Conservation (phyloP, 2,797 vertebrate genomes). For the Pangasius mekongensis region DNA sequence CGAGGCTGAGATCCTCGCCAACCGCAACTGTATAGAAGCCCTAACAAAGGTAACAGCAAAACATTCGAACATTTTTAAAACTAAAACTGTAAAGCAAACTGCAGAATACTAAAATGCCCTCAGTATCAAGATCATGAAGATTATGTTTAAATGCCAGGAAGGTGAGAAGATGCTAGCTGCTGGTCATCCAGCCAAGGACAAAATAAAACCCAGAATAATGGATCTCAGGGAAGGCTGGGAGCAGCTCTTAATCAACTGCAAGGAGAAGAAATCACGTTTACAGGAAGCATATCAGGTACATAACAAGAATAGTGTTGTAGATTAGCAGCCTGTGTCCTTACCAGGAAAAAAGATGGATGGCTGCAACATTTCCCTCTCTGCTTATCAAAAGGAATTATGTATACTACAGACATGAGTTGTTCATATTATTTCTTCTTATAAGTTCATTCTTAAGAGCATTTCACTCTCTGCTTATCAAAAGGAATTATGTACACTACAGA, state of each 20-base stretch:
- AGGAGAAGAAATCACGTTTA: conserved; percentile 77
- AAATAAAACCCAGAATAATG: conserved; percentile 75
- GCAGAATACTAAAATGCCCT: background rate
- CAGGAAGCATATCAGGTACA: conserved; percentile 83
- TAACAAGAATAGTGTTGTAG: background rate
- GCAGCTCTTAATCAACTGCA: conserved; percentile 77
- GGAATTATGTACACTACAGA: background rate
- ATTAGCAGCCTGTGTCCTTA: background rate
- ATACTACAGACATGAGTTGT: background rate
- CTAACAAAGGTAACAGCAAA: conserved; percentile 71
- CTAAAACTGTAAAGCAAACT: background rate
- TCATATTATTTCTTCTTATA: background rate
- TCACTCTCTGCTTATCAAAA: background rate
- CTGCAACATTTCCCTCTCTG: background rate
- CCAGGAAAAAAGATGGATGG: background rate
- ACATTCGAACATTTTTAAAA: background rate
- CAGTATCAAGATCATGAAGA: background rate
- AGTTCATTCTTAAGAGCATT: background rate
- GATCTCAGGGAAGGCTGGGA: conserved; percentile 84
- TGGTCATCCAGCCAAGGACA: conserved; percentile 68
- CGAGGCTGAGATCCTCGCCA: conserved; percentile 83
- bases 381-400: background rate
- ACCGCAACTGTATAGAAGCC: conserved; percentile 72
- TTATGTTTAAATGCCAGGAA: conserved; percentile 72
- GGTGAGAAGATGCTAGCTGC: conserved; percentile 79